Base-by-base conservation (phyloP, 2,797 vertebrate genomes). In the Myiotriccus ornatus region DNA sequence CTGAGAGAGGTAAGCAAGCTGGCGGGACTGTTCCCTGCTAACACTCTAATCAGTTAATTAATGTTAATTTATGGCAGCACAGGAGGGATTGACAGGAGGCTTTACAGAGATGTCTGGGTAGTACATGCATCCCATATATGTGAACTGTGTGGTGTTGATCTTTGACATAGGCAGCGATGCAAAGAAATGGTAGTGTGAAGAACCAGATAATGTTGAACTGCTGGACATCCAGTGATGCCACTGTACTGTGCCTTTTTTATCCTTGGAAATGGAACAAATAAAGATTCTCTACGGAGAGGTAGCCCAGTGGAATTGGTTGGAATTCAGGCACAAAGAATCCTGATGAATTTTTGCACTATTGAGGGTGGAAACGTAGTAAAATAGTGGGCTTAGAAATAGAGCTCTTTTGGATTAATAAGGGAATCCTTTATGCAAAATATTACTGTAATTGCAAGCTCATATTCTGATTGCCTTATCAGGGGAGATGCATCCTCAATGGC, bases 391-490 rank as follows among this genome's bases (percentile, higher is more conserved):
- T 77, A 73, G 44, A 53, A 82, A 46, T 28, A 37, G 39, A 57
- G 28, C 44, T 76, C 46, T 70, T 87, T 69, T 41, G 52, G 60
- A 56, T 93, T 68, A 96, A 85, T 89, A 67, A 85, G 46, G 59
- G 67, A 89, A 89, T 73, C 79, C 37, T 88, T 82, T 84, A 82
- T 89, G 84, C 70, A 81, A 87, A 87, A 41, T 60, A 76, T 65
- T 89, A 43, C 77, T 75, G 64, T 95, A 93, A 94, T 94, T 96
- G 67, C 53, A 77, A 76, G 89, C 85, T 95, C 76, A 8, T 80
- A 52, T 77, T 93, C 94, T 76, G 69, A 53, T 84, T 90, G 91
- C 63, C 39, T 95, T 94, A 80, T 87, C 89, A 74, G 35, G 80
- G 65, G 92, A 97, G 67, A 84, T 50, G 52, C 57, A 52, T 44